These are phyloP conservation scores for Lutraria rhynchaena DNA, from an alignment of 1,140 invertebrate species.

Conservation along the genomic window DNA sequence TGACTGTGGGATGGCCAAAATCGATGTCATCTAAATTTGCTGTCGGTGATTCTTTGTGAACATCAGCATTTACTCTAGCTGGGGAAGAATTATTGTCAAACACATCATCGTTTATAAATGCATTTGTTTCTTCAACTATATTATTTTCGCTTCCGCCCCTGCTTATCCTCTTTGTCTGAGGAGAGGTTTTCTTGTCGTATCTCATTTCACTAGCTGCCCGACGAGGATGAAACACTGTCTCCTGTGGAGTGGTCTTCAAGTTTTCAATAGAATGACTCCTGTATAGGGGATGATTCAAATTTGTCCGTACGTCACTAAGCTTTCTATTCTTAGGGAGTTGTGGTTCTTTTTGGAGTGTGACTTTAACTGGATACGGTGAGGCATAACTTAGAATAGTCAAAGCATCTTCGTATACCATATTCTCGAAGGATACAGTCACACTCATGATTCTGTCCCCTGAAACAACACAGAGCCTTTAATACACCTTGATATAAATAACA, in stretches of 20 bases:
- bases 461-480: too few relatives aligned
- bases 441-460: conserved; percentile 93
- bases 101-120: not conserved
- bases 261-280: conserved; percentile 88
- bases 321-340: conserved; percentile 44
- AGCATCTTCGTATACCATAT: conserved; percentile 95
- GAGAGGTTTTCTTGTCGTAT: conserved; percentile 62
- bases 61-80: conserved; percentile 7
- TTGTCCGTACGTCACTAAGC: conserved; percentile 56
- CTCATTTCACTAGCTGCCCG: conserved; percentile 68
- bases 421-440: conserved; percentile 92
- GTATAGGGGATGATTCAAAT: conserved; percentile 85
- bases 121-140: conserved; percentile 24
- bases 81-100: not conserved
- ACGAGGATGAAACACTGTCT: conserved; percentile 62
- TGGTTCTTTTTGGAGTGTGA: conserved; percentile 72
- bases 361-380: conserved; percentile 92
- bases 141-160: not conserved
- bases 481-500: too few relatives aligned
- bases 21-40: not conserved
- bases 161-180: not conserved
- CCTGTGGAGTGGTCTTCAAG: conserved; percentile 72
- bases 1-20: conserved; percentile 12
- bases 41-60: conserved; percentile 11
- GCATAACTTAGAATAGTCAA: conserved; percentile 94